Base-by-base conservation (phyloP, 2,797 vertebrate species). In the Danio choprae region DNA sequence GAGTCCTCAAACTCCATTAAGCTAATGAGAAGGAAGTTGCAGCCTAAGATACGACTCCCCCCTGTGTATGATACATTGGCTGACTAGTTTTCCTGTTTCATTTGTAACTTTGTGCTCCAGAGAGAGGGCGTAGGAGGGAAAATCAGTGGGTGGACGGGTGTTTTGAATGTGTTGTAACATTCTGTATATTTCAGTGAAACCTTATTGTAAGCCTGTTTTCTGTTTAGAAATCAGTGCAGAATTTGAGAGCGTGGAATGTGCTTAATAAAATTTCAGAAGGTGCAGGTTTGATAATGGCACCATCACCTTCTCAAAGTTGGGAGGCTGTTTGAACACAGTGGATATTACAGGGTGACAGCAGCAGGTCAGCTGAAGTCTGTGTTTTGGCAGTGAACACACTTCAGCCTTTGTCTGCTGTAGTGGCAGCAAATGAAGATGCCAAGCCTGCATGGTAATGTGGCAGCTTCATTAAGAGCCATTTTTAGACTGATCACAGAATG, bases 391-490 rank as follows among this genome's bases (percentile, higher is more conserved):
- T 38, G 70, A 55, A 80, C 40, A 73, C 68, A 72, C 67, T 51
- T 63, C 10, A 43, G 69, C 40, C 65, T 78, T 78, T 78, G 65
- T 78, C 41, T 50, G 64, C 65, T 80, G 59, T 64, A 72, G 70
- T 74, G 63, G 46, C 18, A 68, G 71, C n/a, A 36, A 72, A 44
- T 38, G 48, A 72, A 72, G 55, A 67, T 0, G 20, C 69, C 46
- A 43, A 67, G 62, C 38, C 43, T 67, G 56, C 55, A 80, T 73
- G 43, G 48, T 65, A 60, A 67, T 56, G 70, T 82, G 73, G 74
- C 80, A 76, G 55, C 74, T 75, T 59, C 22, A 51, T 62, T 67
- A 58, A 71, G 29, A 75, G 74, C 56, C 71, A 75, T 81, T 75
- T 67, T 59, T 81, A 74, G 70, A 67, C 55, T 59, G 8, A 22